Evolutionary conservation across 2,797 vertebrate species (phyloP).

Genomic region (Pseudopleuronectes americanus): DNA sequence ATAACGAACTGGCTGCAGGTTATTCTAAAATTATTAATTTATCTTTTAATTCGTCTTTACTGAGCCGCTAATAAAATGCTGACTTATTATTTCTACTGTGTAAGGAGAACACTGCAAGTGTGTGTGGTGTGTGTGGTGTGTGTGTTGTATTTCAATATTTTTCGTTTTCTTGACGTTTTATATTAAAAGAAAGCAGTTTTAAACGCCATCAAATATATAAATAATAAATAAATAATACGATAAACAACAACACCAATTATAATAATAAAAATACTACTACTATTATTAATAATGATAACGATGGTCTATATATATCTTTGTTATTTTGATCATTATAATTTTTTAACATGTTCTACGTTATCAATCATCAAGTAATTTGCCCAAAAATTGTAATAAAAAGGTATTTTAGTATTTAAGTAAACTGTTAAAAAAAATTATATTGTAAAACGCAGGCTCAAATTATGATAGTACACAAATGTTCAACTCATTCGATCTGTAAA

Average conservation of each 20-base stretch:
- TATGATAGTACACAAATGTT: too few species aligned
- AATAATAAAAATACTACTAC: not conserved
- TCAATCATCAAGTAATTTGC: too few species aligned
- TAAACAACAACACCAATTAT: not conserved
- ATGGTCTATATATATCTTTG: not conserved
- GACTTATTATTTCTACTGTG: slow-evolving; percentile 16
- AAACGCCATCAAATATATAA: too few species aligned
- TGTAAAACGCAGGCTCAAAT: not conserved
- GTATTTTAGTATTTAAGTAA: not conserved
- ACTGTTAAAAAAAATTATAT: not conserved
- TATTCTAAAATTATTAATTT: slow-evolving; percentile 60
- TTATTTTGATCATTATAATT: not conserved
- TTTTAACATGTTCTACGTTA: too few species aligned
- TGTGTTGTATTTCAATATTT: not conserved
- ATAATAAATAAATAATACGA: too few species aligned
- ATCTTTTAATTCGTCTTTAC: slow-evolving; percentile 41
- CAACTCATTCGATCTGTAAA: not conserved
- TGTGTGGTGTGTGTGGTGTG: not conserved
- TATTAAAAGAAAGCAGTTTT: too few species aligned
- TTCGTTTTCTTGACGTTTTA: not conserved
- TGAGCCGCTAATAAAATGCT: slow-evolving; percentile 32
- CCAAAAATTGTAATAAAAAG: too few species aligned
- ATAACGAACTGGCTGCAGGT: slow-evolving; percentile 59
- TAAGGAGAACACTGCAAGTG: too few species aligned
- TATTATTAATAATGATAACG: not conserved